phyloP scores from a whole-genome alignment of 2,888 invertebrate species.

The Labia minor region DNA sequence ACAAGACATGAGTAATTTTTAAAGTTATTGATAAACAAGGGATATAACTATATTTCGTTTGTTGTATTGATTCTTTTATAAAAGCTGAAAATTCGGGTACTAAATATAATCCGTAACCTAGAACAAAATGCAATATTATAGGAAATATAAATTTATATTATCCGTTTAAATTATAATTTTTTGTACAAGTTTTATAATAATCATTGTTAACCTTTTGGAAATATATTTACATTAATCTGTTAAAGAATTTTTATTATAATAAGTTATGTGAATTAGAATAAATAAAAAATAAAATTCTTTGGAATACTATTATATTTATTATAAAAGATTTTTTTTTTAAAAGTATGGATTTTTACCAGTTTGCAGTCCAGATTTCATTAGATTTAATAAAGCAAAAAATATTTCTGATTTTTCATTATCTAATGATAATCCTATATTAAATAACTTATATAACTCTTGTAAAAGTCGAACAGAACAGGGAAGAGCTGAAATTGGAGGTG shows the following conservation, averaged over 20 bases:
- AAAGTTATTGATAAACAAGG: background rate
- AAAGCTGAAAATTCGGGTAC: background rate
- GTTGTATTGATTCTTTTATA: background rate
- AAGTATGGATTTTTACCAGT: no score
- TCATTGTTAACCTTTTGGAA: no score
- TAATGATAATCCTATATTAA: background rate
- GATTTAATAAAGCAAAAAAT: background rate
- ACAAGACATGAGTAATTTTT: background rate
- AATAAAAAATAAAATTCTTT: no score
- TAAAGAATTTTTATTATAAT: no score
- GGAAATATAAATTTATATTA: no score
- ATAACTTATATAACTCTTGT: background rate
- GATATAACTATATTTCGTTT: background rate
- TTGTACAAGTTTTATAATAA: no score
- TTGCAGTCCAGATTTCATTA: background rate
- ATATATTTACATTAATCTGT: no score
- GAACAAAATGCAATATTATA: no score
- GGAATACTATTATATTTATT: no score
- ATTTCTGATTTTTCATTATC: background rate
- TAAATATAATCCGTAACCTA: background rate
- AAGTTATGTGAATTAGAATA: no score
- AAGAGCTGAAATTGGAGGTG: background rate
- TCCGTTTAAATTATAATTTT: no score
- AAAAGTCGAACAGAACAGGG: background rate
- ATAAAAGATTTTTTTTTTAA: no score